phyloP scores from a whole-genome alignment of 2,888 invertebrate genomes.

The Norana najaformis region DNA sequence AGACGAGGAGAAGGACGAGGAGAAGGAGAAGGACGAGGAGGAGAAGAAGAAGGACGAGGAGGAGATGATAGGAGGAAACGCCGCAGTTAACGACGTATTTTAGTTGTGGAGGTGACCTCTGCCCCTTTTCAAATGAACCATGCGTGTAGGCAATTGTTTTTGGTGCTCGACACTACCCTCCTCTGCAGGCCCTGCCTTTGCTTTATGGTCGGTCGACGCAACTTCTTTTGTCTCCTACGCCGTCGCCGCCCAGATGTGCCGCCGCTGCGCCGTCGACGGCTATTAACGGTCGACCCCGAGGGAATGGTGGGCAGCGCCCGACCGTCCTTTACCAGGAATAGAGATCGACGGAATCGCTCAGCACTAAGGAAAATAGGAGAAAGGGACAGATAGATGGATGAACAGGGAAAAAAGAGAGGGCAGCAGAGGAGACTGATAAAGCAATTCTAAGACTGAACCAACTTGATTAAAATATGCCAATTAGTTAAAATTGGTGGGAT shows the following conservation, averaged over 20 bases:
- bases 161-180: neutral
- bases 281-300: slow-evolving; percentile 5
- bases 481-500: no score
- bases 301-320: neutral
- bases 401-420: neutral
- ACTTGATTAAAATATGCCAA: no score
- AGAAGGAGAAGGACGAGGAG: neutral
- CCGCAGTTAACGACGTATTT: neutral
- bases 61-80: neutral
- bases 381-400: neutral
- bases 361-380: no score
- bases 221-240: neutral
- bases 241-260: neutral
- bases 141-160: neutral
- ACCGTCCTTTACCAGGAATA: neutral
- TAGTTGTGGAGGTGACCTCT: neutral
- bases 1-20: neutral
- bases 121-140: neutral
- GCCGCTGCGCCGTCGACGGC: neutral
- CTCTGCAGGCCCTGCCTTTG: neutral
- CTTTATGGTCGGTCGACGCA: neutral
- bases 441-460: neutral
- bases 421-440: neutral
- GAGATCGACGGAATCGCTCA: neutral
- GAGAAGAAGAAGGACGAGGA: neutral